Conservation (phyloP, 2,888 invertebrate species). For the Stenoptilia bipunctidactyla region DNA sequence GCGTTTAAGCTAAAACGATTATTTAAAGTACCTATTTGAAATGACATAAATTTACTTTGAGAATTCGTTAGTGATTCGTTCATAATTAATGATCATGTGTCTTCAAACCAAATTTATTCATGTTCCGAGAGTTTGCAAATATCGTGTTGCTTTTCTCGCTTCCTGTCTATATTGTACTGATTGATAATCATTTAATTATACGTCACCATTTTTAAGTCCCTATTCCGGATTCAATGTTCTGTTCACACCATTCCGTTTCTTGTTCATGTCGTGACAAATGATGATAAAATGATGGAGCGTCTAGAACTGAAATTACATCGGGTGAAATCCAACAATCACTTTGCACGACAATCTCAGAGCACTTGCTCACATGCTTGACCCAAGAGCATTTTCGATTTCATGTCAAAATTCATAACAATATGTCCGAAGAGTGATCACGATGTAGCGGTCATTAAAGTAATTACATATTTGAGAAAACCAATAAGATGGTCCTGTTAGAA, state of each 20-base stretch:
- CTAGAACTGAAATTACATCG: slow-evolving; percentile 18
- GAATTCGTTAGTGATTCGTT: no score
- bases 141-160: no score
- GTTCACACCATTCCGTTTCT: background rate
- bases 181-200: no score
- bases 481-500: slow-evolving; percentile 23
- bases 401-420: slow-evolving; percentile 61
- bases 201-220: no score
- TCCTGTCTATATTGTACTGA: no score
- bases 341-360: slow-evolving; percentile 34
- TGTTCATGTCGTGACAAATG: slow-evolving; percentile 28
- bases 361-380: slow-evolving; percentile 41
- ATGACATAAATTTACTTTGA: no score
- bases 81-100: no score
- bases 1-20: no score
- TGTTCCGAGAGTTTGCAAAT: no score
- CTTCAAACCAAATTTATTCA: no score
- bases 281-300: slow-evolving; percentile 25
- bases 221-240: no score
- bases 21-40: no score
- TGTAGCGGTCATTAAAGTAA: slow-evolving; percentile 53
- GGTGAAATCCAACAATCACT: slow-evolving; percentile 47
- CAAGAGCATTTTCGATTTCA: slow-evolving; percentile 57
- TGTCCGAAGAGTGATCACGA: slow-evolving; percentile 51
- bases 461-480: slow-evolving; percentile 40